These are phyloP conservation scores for Macaca fascicularis DNA, from an alignment of 2,113 vertebrate species.

Conservation along the genomic window DNA sequence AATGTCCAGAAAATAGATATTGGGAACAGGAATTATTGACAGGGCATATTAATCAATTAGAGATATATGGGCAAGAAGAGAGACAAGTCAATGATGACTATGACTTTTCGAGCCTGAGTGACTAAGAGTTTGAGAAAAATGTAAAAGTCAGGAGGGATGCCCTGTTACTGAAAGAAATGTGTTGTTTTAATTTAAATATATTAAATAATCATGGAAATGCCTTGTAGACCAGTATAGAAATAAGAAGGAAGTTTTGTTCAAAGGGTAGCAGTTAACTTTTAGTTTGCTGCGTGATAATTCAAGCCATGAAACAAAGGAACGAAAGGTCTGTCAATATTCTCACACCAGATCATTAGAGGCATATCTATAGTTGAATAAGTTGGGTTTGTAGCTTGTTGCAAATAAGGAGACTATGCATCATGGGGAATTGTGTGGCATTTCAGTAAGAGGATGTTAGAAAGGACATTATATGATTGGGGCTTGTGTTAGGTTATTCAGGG, in stretches of 20 bases:
- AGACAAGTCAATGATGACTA: neutral
- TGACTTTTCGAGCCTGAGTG: neutral
- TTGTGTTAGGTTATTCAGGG: neutral
- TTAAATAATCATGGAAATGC: neutral
- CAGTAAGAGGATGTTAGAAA: neutral
- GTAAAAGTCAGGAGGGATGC: neutral
- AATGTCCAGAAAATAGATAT: neutral
- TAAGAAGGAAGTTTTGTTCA: neutral
- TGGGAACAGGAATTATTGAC: neutral
- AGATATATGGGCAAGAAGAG: neutral
- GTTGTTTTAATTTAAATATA: constrained; percentile 29
- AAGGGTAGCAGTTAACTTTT: neutral
- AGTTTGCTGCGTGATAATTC: neutral
- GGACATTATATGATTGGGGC: neutral
- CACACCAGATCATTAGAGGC: neutral
- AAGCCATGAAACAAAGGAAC: constrained; percentile 24
- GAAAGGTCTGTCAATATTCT: neutral
- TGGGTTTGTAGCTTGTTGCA: constrained; percentile 17
- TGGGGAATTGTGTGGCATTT: neutral
- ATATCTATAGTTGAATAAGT: neutral
- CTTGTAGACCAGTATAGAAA: neutral
- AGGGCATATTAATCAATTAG: neutral
- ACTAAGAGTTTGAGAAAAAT: neutral
- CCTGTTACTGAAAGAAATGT: neutral
- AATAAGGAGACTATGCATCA: neutral